Base-by-base conservation (phyloP, 2,888 invertebrate genomes). In the Cordylochernes scorpioides region DNA sequence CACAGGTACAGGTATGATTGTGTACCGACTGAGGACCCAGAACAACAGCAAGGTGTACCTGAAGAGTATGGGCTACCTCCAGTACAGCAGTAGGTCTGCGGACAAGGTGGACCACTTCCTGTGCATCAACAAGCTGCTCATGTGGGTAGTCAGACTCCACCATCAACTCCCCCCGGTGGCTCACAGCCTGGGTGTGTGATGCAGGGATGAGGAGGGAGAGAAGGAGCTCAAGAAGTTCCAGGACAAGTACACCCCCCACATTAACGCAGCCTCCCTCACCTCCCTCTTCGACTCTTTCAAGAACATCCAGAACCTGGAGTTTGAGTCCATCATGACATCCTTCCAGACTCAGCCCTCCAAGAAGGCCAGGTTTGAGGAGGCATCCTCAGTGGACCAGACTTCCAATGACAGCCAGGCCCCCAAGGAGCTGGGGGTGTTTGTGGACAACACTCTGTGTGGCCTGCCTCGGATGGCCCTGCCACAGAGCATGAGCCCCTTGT, bases 131-230 rank as follows among this genome's bases (percentile, higher is more conserved):
- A 25, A 13, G 13, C 25, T 25, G 14, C 25, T 25, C 9, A 25
- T 14, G 25, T 25, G 15, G n/a, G n/a, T 15, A 22, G 12, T 22
- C 12, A 22, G 14, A 22, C 5, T 5, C n/a, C n/a, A n/a, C n/a
- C n/a, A n/a, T n/a, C n/a, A n/a, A n/a, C n/a, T n/a, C n/a, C n/a
- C n/a, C n/a, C n/a, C n/a, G n/a, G n/a, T n/a, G n/a, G n/a, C n/a
- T n/a, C n/a, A n/a, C n/a, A n/a, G n/a, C n/a, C n/a, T n/a, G n/a
- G n/a, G n/a, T n/a, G n/a, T n/a, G n/a, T n/a, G n/a, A n/a, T 44
- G 16, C 39, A 64, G 67, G 38, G 65, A 69, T 33, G 66, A 68
- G 37, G 74, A 75, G 46, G 78, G 78, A 8, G 57, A 61, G 35
- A 57, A 61, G 33, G 63, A 71, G 45, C 66, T 73, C 39, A 62